Conservation (phyloP, 2,113 vertebrate species). For the Melanostigma gelatinosum region DNA sequence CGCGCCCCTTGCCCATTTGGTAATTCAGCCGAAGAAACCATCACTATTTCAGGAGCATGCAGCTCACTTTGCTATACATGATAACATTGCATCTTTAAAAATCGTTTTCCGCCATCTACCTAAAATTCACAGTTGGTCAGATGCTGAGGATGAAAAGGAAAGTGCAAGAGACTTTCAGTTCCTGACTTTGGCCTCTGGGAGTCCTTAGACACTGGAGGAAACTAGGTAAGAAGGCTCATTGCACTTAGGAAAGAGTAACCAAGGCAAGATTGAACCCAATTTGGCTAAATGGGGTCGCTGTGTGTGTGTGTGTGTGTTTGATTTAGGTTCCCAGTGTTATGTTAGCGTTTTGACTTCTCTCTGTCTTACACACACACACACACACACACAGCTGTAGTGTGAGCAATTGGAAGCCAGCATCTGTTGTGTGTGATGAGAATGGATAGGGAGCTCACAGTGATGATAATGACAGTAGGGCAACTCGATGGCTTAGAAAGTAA, state of each 20-base stretch:
- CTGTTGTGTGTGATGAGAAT: slow-evolving; percentile 82
- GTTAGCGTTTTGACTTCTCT: slow-evolving; percentile 22
- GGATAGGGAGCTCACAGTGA: slow-evolving; percentile 70
- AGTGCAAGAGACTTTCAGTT: neutral
- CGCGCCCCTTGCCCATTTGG: neutral
- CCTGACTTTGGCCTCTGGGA: slow-evolving; percentile 10
- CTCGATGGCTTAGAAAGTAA: slow-evolving; percentile 76
- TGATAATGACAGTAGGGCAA: slow-evolving; percentile 77
- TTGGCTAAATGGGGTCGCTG: slow-evolving; percentile 14
- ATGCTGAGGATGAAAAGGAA: neutral
- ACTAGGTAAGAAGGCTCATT: neutral
- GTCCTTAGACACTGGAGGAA: neutral
- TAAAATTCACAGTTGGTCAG: neutral
- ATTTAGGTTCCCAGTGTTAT: slow-evolving; percentile 20
- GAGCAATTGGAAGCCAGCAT: slow-evolving; percentile 78
- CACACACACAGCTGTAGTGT: slow-evolving; percentile 59
- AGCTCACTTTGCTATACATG: too few relatives aligned
- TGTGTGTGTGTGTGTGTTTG: neutral
- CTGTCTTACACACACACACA: slow-evolving; percentile 7
- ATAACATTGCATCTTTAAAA: neutral
- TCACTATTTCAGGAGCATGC: neutral
- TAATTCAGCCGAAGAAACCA: neutral
- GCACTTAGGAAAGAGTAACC: slow-evolving; percentile 12
- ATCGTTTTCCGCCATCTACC: too few relatives aligned
- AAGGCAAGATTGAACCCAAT: slow-evolving; percentile 31